A percentile compares a stretch with the other conserved stretches of the same genome.
phyloP scores from a whole-genome alignment of 2,797 vertebrate genomes.

The Cheirogaleus major region DNA sequence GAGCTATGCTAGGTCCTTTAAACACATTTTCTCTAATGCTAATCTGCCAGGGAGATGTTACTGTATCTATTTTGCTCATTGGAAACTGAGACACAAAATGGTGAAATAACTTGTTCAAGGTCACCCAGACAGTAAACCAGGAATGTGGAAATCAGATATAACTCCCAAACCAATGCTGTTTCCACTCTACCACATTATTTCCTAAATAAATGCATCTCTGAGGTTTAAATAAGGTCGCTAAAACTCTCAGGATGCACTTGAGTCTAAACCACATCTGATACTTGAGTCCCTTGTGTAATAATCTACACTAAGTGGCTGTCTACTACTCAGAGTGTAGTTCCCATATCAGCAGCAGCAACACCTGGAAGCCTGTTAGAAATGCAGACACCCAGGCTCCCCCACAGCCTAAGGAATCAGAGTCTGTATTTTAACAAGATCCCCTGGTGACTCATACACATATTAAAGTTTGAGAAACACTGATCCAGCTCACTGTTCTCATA shows the following conservation, averaged over 20 bases:
- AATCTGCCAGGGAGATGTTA: not conserved
- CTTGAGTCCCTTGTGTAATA: not conserved
- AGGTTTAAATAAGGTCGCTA: not conserved
- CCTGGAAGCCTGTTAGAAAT: not conserved
- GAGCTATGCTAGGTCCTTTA: not conserved
- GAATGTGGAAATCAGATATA: not conserved
- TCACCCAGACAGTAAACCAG: not conserved
- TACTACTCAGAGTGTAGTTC: not conserved
- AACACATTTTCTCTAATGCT: conserved; percentile 3
- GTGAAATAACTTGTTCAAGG: not conserved
- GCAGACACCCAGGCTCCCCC: not conserved
- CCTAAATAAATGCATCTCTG: not conserved
- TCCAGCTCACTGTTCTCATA: not conserved
- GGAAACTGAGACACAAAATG: not conserved
- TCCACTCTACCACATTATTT: not conserved
- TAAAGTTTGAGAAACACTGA: not conserved
- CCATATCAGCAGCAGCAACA: not conserved
- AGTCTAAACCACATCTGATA: not conserved
- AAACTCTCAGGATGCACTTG: not conserved
- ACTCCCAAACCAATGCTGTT: not conserved
- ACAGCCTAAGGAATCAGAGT: not conserved
- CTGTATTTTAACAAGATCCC: not conserved
- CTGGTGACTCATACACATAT: not conserved
- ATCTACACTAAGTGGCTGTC: not conserved
- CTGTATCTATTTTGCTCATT: not conserved